These are phyloP conservation scores for Microcebus lehilahytsara DNA, from an alignment of 2,113 vertebrate genomes.

Conservation along the genomic window DNA sequence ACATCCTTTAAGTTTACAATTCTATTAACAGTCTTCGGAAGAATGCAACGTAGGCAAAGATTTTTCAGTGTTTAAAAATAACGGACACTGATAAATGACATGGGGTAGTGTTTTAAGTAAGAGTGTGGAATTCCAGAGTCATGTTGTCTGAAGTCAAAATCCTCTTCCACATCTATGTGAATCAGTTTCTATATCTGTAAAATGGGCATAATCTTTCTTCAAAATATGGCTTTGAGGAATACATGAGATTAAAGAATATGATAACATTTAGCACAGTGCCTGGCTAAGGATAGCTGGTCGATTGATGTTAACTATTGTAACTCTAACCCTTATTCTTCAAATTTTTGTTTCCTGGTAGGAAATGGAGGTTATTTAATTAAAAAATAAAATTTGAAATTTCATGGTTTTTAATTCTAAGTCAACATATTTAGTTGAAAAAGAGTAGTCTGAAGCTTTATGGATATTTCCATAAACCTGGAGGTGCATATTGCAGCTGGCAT, in stretches of 20 bases:
- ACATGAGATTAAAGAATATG: neutral
- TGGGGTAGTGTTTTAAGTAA: neutral
- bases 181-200: neutral
- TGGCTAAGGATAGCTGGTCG: neutral
- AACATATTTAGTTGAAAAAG: neutral
- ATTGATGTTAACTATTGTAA: neutral
- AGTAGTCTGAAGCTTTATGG: neutral
- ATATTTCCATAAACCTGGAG: neutral
- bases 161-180: neutral
- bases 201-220: neutral
- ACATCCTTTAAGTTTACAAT: neutral
- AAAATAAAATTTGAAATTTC: neutral
- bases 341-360: slow-evolving; percentile 4
- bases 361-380: slow-evolving; percentile 5
- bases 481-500: neutral
- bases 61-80: neutral
- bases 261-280: neutral
- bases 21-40: neutral
- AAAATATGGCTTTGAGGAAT: neutral
- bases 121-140: neutral
- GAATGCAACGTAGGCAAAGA: neutral
- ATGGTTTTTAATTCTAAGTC: neutral
- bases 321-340: neutral
- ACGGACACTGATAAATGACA: neutral
- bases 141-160: neutral